These are phyloP conservation scores for Amorpha juglandis DNA, from an alignment of 2,888 invertebrate genomes.

Conservation along the genomic window DNA sequence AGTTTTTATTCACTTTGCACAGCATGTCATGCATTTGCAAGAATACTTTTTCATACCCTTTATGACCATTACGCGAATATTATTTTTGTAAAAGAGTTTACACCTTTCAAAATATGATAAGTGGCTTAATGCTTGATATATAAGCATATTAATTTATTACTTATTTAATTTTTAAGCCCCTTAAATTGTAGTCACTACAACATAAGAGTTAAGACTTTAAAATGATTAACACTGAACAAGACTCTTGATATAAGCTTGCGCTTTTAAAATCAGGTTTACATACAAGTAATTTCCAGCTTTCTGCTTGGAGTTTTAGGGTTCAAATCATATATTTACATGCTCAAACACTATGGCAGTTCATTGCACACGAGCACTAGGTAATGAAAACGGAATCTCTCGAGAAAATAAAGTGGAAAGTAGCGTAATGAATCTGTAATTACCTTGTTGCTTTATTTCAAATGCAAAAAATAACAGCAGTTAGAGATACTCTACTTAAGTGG, in stretches of 20 bases:
- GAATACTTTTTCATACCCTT: background rate
- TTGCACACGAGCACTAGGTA: constrained; percentile 51
- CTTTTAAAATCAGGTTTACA: background rate
- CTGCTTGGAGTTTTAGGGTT: background rate
- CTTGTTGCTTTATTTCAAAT: constrained; percentile 31
- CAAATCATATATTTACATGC: background rate
- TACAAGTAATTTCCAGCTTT: background rate
- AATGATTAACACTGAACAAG: constrained; percentile 12
- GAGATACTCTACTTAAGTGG: constrained; percentile 1
- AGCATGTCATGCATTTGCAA: background rate
- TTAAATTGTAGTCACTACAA: too few species aligned
- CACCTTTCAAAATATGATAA: too few species aligned
- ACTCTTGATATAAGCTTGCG: constrained; percentile 1
- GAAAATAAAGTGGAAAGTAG: constrained; percentile 46
- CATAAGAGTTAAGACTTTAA: too few species aligned
- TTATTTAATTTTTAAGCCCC: too few species aligned
- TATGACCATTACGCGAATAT: constrained; percentile 11
- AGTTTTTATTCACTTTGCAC: constrained; percentile 13
- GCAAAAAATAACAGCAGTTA: constrained; percentile 9
- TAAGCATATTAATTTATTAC: too few species aligned
- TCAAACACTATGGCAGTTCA: constrained; percentile 36
- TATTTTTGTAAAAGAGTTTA: background rate
- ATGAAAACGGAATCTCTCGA: constrained; percentile 51
- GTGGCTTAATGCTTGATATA: too few species aligned
- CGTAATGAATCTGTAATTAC: constrained; percentile 46